Percentiles rank a stretch among this genome's conserved stretches.
Evolutionary conservation across 1,140 invertebrate genomes (phyloP).

Genomic region (Lasioglossum baleicum): DNA sequence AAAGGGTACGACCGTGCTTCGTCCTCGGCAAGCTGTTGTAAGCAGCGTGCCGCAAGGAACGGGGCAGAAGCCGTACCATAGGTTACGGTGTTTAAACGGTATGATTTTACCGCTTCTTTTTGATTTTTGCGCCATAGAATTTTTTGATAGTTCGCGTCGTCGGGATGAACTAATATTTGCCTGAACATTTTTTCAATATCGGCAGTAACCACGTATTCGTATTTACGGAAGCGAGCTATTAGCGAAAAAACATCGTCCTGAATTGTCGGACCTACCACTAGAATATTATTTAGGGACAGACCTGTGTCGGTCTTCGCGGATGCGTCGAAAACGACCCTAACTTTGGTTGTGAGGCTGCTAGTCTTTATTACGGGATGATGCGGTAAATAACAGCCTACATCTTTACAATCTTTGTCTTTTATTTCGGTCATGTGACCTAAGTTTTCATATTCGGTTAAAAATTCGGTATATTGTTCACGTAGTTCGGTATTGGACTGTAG

Average conservation of each 20-base stretch:
- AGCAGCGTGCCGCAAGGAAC: not conserved
- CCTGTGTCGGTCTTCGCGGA: not conserved
- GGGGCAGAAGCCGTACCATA: not conserved
- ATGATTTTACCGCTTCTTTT: not conserved
- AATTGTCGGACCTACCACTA: not conserved
- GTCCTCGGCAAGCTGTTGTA: not conserved
- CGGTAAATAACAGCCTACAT: not conserved
- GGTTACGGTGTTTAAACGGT: not conserved
- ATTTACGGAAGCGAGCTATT: not conserved
- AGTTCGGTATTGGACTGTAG: not conserved
- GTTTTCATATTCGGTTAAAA: not conserved
- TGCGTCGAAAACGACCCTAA: not conserved
- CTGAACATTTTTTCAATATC: slow-evolving; percentile 26
- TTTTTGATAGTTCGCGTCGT: slow-evolving; percentile 4
- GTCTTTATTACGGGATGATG: not conserved
- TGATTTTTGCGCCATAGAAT: not conserved
- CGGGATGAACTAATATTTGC: not conserved
- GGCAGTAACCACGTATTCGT: not conserved
- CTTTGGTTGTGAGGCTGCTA: not conserved
- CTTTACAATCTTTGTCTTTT: not conserved
- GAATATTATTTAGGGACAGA: not conserved
- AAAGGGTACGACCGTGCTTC: not conserved
- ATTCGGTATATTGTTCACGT: not conserved
- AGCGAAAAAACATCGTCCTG: not conserved
- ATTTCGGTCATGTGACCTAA: not conserved